phyloP scores from a whole-genome alignment of 2,113 vertebrate species.

The Paramisgurnus dabryanus region DNA sequence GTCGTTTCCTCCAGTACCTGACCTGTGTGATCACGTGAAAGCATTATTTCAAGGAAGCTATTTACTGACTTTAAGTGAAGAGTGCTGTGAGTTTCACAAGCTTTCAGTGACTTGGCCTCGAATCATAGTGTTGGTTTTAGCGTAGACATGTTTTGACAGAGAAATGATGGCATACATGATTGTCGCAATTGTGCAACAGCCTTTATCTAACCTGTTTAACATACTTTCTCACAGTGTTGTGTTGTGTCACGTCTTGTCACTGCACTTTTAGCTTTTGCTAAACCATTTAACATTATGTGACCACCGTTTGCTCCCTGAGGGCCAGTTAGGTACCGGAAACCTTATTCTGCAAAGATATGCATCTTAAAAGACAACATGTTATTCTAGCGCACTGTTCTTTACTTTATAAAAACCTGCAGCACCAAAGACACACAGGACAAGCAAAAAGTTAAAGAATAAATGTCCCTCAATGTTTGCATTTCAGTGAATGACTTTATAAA shows the following conservation, averaged over 20 bases:
- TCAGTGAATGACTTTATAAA: neutral
- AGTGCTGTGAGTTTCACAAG: too few species aligned
- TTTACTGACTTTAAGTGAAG: neutral
- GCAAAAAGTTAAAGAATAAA: neutral
- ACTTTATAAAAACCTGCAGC: neutral
- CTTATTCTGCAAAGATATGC: neutral
- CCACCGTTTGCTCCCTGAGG: constrained; percentile 12
- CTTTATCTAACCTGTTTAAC: neutral
- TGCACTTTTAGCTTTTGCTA: neutral
- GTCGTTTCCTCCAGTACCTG: neutral
- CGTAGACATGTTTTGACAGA: neutral
- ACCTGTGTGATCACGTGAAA: neutral
- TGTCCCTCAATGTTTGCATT: neutral
- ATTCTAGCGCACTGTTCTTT: too few species aligned
- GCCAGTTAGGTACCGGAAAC: neutral
- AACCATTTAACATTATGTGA: neutral
- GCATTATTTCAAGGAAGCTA: neutral
- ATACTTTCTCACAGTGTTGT: neutral
- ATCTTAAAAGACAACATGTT: constrained; percentile 9
- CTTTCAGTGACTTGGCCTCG: too few species aligned
- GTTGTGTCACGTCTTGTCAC: neutral
- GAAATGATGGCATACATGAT: neutral
- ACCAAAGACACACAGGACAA: neutral
- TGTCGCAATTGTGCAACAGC: neutral
- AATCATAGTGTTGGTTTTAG: neutral